Conservation (phyloP, 92 coral and sea anemone genomes). For the Parazoanthus darwini region DNA sequence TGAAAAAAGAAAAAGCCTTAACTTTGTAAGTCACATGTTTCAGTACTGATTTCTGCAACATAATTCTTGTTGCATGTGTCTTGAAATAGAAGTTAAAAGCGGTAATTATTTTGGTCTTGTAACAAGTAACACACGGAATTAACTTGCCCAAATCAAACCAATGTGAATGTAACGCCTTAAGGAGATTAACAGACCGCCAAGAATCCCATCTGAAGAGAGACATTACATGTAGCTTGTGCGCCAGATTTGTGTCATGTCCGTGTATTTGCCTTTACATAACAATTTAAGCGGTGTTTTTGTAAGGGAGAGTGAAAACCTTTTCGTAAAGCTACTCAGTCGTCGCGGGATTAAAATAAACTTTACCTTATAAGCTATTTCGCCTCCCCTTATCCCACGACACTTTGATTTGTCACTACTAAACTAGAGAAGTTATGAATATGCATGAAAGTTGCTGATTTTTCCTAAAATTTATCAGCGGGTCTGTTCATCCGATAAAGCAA, state of each 20-base stretch:
- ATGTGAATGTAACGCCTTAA: background rate
- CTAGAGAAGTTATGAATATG: background rate
- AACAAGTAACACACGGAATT: background rate
- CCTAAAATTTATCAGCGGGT: background rate
- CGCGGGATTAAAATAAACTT: no score
- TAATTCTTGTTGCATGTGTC: background rate
- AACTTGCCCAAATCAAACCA: conserved; percentile 2
- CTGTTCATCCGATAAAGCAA: no score
- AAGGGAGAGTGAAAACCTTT: background rate
- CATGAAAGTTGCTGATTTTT: background rate
- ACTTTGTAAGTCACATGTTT: background rate
- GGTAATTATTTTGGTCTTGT: background rate
- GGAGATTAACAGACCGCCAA: background rate
- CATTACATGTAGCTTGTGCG: background rate
- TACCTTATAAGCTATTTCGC: no score
- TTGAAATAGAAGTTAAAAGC: background rate
- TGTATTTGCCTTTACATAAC: no score
- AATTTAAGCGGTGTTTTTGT: no score
- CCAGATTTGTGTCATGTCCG: background rate
- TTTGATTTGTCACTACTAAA: background rate
- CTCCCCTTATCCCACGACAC: background rate
- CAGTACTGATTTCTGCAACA: background rate
- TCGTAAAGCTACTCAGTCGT: no score
- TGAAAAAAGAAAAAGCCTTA: background rate
- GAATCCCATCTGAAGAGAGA: background rate